Percentiles rank a stretch among this genome's conserved stretches.
phyloP scores from a whole-genome alignment of 30 jellyfish, hydroid and myxozoan genomes.

The Catostylus mosaicus region DNA sequence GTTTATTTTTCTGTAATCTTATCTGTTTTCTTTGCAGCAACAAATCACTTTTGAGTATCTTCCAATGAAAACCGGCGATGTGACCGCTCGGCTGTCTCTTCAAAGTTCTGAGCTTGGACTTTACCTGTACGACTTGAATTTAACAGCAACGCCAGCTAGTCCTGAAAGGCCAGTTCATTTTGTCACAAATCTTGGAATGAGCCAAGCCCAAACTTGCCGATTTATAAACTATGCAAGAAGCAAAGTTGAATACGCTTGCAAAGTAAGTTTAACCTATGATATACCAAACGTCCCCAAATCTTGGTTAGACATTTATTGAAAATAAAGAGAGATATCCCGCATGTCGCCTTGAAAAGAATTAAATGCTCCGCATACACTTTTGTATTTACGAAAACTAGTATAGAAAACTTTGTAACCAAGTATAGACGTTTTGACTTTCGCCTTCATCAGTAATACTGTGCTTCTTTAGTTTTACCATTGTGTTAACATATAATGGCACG shows the following conservation, averaged over 20 bases:
- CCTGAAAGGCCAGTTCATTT: constrained; percentile 95
- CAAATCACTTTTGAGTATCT: constrained; percentile 87
- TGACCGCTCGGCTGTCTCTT: constrained; percentile 79
- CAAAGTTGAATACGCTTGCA: constrained; percentile 88
- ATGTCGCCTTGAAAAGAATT: too few species aligned
- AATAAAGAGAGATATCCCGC: too few species aligned
- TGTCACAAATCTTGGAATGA: constrained; percentile 89
- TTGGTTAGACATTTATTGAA: too few species aligned
- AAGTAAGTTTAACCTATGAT: constrained; percentile 54
- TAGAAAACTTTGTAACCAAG: too few species aligned
- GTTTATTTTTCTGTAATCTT: too few species aligned
- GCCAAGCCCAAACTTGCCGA: constrained; percentile 86
- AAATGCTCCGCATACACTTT: too few species aligned
- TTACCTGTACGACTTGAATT: constrained; percentile 85
- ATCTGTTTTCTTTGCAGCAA: constrained; percentile 68
- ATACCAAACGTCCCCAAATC: too few species aligned
- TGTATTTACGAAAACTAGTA: too few species aligned
- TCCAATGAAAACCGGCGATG: constrained; percentile 88
- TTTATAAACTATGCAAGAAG: constrained; percentile 85
- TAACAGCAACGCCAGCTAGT: constrained; percentile 91
- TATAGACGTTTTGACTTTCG: too few species aligned
- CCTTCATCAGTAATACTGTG: too few species aligned
- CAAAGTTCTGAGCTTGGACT: constrained; percentile 97
- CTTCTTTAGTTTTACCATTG: too few species aligned
- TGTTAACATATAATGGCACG: too few species aligned